These are phyloP conservation scores for Psix sp. DNA, from an alignment of 1,140 invertebrate genomes.

Conservation along the genomic window DNA sequence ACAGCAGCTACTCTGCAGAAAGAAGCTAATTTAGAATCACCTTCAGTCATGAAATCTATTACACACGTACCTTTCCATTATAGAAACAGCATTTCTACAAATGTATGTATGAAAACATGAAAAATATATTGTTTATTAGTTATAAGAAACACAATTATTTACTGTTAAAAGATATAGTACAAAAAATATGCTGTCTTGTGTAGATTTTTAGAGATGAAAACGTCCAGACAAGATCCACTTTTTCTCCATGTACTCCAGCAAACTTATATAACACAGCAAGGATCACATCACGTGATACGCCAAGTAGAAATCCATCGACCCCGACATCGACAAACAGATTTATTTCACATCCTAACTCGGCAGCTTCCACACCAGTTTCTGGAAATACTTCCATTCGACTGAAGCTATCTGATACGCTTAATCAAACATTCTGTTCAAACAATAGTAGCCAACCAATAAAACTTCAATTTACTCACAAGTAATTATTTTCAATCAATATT, in stretches of 20 bases:
- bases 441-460: slow-evolving; percentile 70
- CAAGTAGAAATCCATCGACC: slow-evolving; percentile 63
- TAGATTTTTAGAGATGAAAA: slow-evolving; percentile 43
- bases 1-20: slow-evolving; percentile 85
- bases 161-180: neutral
- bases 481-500: slow-evolving; percentile 23
- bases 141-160: too few relatives aligned
- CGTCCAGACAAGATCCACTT: slow-evolving; percentile 65
- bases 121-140: neutral
- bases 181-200: neutral
- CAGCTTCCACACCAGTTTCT: slow-evolving; percentile 60
- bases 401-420: slow-evolving; percentile 68
- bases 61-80: slow-evolving; percentile 80
- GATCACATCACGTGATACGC: slow-evolving; percentile 61
- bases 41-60: slow-evolving; percentile 74
- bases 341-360: slow-evolving; percentile 64
- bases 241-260: slow-evolving; percentile 72
- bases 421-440: slow-evolving; percentile 63
- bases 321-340: slow-evolving; percentile 69
- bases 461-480: slow-evolving; percentile 73
- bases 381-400: slow-evolving; percentile 64
- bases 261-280: slow-evolving; percentile 72
- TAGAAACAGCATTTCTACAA: slow-evolving; percentile 71
- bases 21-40: slow-evolving; percentile 82
- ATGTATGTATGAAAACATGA: slow-evolving; percentile 60